Conservation (phyloP, 2,113 vertebrate species). For the Tapirus terrestris region DNA sequence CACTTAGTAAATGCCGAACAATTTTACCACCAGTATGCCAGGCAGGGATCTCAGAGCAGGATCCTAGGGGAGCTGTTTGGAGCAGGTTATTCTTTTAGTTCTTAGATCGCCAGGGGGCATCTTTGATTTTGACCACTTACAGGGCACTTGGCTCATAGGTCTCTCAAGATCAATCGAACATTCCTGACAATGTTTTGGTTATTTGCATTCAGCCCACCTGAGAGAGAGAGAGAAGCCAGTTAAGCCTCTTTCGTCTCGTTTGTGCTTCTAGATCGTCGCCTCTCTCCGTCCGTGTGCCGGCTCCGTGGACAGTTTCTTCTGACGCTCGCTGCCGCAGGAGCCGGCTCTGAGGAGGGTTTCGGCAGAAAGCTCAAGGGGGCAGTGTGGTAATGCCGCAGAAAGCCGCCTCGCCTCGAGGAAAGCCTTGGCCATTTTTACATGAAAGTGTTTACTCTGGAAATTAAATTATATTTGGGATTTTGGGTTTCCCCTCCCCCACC, state of each 20-base stretch:
- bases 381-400: conserved; percentile 80
- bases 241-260: not conserved
- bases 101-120: not conserved
- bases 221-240: not conserved
- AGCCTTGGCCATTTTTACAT: conserved; percentile 61
- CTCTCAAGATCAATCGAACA: not conserved
- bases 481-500: conserved; percentile 76
- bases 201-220: not conserved
- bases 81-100: not conserved
- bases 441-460: conserved; percentile 80
- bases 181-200: not conserved
- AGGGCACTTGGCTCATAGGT: not conserved
- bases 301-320: not conserved
- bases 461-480: conserved; percentile 80
- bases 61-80: not conserved
- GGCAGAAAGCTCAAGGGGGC: conserved; percentile 85
- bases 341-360: not conserved
- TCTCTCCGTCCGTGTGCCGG: not conserved
- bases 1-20: too few species aligned
- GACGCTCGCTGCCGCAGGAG: not conserved
- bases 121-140: not conserved
- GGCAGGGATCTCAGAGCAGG: not conserved
- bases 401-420: conserved; percentile 51
- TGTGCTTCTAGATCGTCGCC: not conserved
- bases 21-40: accelerated